Base-by-base conservation (phyloP, 2,113 vertebrate genomes). In the Oxyura jamaicensis region DNA sequence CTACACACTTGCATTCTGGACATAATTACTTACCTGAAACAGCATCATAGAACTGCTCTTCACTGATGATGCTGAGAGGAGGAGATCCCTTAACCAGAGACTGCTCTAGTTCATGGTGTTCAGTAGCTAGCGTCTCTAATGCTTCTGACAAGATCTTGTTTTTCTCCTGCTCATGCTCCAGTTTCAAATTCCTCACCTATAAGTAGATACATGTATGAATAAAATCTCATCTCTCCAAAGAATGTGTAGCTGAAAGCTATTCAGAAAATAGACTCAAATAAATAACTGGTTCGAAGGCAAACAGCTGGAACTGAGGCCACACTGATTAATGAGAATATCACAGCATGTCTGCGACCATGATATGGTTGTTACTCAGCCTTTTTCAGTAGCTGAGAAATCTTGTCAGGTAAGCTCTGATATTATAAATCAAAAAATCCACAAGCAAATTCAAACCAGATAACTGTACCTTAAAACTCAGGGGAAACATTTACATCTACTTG, bases 131-230 rank as follows among this genome's bases (percentile, higher is more conserved):
- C 2, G 98, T 98, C 97, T 99, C 98, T 96, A 99, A 97, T 4
- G 99, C 98, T 97, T 99, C 98, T 44, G 98, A 98, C 96, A 99
- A 98, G 97, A 99, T 99, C 98, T 98, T 99, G 97, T 98, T 99
- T 98, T 99, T 99, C 96, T 99, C 99, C 93, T 98, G 98, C 92
- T 99, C 99, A 95, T 99, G 99, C 97, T 99, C 98, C 95, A 99
- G 97, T 98, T 98, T 99, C 97, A 98, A 98, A 97, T 98, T 99
- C 98, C 99, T 99, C 97, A 98, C 98, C 99, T 99, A 97, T 91
- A 98, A 97, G 94, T 96, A 97, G 96, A 97, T 42, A 97, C 84
- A 98, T 53, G 86, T 28, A 97, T 83, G 97, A 97, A 96, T 97
- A 97, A 95, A 95, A 96, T 94, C 95, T 98, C 91, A 92, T 88